These are phyloP conservation scores for Rhorus exstirpatorius DNA, from an alignment of 2,888 invertebrate species.

Conservation along the genomic window DNA sequence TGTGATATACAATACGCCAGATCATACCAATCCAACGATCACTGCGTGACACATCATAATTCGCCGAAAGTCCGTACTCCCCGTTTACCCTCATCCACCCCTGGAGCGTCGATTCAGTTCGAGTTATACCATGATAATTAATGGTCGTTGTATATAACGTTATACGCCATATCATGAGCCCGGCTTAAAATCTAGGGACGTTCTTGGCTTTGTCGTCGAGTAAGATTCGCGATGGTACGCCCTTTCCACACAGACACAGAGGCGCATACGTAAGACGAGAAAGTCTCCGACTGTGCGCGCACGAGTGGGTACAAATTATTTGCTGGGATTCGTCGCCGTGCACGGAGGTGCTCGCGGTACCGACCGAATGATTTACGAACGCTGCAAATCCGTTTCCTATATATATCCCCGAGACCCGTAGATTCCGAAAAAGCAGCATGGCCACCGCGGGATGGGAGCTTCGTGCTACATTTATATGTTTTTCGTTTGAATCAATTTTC, in stretches of 20 bases:
- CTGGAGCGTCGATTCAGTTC: slow-evolving; percentile 51
- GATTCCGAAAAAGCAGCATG: slow-evolving; percentile 42
- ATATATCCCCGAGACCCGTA: slow-evolving; percentile 19
- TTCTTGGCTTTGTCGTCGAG: slow-evolving; percentile 43
- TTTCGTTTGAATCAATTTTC: not conserved
- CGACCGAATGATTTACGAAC: slow-evolving; percentile 62
- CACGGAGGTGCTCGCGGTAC: slow-evolving; percentile 43
- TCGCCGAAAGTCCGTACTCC: slow-evolving; percentile 3
- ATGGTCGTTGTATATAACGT: slow-evolving; percentile 40
- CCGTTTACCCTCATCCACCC: slow-evolving; percentile 12
- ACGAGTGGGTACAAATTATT: slow-evolving; percentile 65
- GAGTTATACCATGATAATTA: slow-evolving; percentile 62
- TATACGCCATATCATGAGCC: slow-evolving; percentile 46
- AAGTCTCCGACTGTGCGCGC: slow-evolving; percentile 31
- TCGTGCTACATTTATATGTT: not conserved
- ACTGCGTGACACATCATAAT: slow-evolving; percentile 55
- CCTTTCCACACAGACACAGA: not conserved
- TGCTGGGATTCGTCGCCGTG: slow-evolving; percentile 48
- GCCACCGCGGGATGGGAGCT: not conserved
- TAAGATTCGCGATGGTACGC: slow-evolving; percentile 46
- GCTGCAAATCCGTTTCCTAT: slow-evolving; percentile 43
- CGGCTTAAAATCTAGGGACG: slow-evolving; percentile 55
- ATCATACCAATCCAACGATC: not conserved
- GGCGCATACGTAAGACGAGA: slow-evolving; percentile 24
- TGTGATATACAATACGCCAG: not conserved